Evolutionary conservation across 2,888 invertebrate species (phyloP), one percentile per base, ranked within the genome.

Genomic region (Mimas tiliae): DNA sequence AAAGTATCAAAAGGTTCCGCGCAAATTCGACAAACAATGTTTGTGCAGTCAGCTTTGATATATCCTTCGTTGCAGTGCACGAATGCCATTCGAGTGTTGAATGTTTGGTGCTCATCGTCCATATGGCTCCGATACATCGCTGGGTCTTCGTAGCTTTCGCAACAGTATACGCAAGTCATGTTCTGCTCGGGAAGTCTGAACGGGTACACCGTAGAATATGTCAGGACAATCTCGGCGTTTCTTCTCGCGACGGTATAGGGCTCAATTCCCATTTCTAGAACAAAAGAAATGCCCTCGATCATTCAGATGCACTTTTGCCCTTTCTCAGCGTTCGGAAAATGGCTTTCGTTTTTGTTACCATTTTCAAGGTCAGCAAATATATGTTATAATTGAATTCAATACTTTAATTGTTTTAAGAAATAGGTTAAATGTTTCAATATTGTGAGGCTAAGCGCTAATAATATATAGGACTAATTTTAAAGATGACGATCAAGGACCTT

Each of bases 241-340:
- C 85, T 85, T 85, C 87, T 90, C 77, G 88, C 87, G 86, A 85
- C 82, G 84, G 81, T 76, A 85, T 86, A 83, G 80, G 85, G 80
- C 79, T 87, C 86, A 81, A 83, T 85, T 77, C 75, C 74, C 74
- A 71, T 69, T 79, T 90, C 92, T 92, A 92, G 86, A 92, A 92
- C 91, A 92, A 89, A 92, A 89, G 91, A 88, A 91, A 91, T 85
- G 86, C 78, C 86, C 85, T 77, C 74, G 80, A 81, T 90, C 90
- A 90, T 88, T 88, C 78, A 81, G 69, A 73, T 81, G 81, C 67
- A 74, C 72, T 71, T 74, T 68, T 68, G 65, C 68, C 70, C 65
- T 65, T 55, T 68, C 58, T 62, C 51, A 34, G 34, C 52, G 14
- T 12, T 58, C 45, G 21, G 6, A 48, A 50, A 21, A 27, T 71